Evolutionary conservation across 2,797 vertebrate genomes (phyloP).

Genomic region (Hemitrygon akajei): DNA sequence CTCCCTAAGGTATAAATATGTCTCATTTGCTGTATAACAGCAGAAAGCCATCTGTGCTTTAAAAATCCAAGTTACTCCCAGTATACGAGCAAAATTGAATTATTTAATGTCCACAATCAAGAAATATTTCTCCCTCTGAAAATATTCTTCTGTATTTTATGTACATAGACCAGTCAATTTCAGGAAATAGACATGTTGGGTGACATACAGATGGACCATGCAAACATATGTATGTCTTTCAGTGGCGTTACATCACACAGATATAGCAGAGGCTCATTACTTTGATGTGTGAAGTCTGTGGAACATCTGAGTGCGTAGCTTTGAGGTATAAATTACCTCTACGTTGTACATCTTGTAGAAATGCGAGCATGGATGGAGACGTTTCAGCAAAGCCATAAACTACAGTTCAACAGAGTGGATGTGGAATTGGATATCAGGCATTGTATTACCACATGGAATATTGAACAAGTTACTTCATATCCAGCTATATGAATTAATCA

Average conservation of each 20-base stretch:
- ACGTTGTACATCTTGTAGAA: not conserved
- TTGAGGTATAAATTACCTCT: not conserved
- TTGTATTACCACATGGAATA: not conserved
- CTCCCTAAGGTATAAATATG: not conserved
- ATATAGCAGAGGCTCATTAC: not conserved
- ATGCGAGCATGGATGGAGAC: not conserved
- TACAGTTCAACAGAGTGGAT: not conserved
- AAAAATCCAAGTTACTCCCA: not conserved
- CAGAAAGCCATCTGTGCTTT: not conserved
- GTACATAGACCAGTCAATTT: not conserved
- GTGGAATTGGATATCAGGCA: not conserved
- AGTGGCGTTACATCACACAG: not conserved
- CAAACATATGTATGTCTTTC: not conserved
- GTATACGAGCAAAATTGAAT: not conserved
- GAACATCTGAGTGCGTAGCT: not conserved
- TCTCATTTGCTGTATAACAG: not conserved
- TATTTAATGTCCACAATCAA: not conserved
- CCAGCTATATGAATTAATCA: not conserved
- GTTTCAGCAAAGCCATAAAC: not conserved
- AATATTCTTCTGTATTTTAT: not conserved
- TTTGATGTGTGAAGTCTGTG: not conserved
- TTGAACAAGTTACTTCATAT: not conserved
- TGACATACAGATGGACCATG: too few relatives aligned
- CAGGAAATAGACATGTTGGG: not conserved
- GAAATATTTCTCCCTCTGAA: not conserved